Base-by-base conservation (phyloP, 2,113 vertebrate species). In the Leuciscus idus region DNA sequence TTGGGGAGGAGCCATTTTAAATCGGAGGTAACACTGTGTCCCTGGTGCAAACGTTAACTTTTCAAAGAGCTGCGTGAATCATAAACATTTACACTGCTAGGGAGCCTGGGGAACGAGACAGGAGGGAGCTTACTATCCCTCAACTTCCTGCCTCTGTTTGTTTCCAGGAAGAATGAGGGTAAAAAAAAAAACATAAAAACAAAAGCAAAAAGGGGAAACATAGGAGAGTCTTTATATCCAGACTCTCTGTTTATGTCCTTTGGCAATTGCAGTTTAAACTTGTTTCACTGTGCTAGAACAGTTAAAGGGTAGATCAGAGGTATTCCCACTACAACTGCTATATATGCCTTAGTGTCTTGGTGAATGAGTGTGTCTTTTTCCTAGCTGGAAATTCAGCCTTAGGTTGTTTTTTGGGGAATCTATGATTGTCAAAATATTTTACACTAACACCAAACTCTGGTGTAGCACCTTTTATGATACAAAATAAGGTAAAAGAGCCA, bases 51-150 rank as follows among this genome's bases (percentile, higher is more conserved):
- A 93, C 91, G 87, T 68, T 90, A 90, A 90, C 92, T 93, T 93
- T 76, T 88, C 90, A 89, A 75, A 86, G 88, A 90, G 82, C 90
- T 92, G 92, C 81, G 89, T 93, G 93, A 95, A 95, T 73, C 87
- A 92, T 91, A 94, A 95, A 95, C 91, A 94, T 94, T 94, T 93
- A 90, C 86, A 89, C 89, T 86, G 90, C 90, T 84, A 89, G 92
- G 90, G 91, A 92, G 92, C 90, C 50, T 62, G 79, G 92, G 93
- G 91, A 86, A 84, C 74, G 57, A 75, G 43, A 76, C 19, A n/a
- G 57, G 33, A 39, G 85, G 84, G 73, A 48, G 82, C 80, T 92
- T 90, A 93, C 92, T 88, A 91, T 74, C 92, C 84, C 83, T 87
- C 87, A 84, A 81, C 83, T 88, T 90, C 88, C 90, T 89, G 33